These are phyloP conservation scores for Drosophila biarmipes DNA, from an alignment of 1,140 invertebrate genomes.

Conservation along the genomic window DNA sequence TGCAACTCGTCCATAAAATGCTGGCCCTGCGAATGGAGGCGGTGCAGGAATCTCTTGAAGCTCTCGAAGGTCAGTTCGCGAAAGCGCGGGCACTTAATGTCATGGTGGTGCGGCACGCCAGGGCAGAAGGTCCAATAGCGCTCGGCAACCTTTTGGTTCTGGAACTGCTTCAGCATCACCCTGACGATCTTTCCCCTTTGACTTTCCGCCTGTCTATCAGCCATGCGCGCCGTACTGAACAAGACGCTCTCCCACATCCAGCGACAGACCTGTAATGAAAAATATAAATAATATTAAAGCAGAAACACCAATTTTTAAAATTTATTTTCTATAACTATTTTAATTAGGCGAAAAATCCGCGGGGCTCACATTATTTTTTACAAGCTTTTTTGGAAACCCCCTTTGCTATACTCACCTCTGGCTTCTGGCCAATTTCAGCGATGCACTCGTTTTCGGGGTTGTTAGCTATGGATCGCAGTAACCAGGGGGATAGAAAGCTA, in stretches of 20 bases:
- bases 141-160: neutral
- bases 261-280: neutral
- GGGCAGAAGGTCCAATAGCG: slow-evolving; percentile 39
- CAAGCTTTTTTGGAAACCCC: too few species aligned
- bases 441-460: slow-evolving; percentile 13
- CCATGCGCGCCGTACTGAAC: neutral
- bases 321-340: too few species aligned
- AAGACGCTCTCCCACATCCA: neutral
- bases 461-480: slow-evolving; percentile 12
- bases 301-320: too few species aligned
- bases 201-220: neutral
- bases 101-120: slow-evolving; percentile 45
- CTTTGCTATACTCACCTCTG: slow-evolving; percentile 8
- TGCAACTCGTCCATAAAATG: slow-evolving; percentile 3
- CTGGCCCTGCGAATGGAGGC: neutral
- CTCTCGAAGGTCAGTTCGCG: slow-evolving; percentile 29
- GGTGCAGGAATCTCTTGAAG: slow-evolving; percentile 16
- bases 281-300: neutral
- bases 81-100: slow-evolving; percentile 1
- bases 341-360: too few species aligned
- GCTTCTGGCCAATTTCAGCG: neutral
- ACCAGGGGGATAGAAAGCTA: slow-evolving; percentile 24
- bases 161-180: neutral
- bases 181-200: neutral
- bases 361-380: too few species aligned